Evolutionary conservation across 2,113 vertebrate genomes (phyloP), one percentile per base, ranked within the genome.

Genomic region (Patagioenas fasciata): DNA sequence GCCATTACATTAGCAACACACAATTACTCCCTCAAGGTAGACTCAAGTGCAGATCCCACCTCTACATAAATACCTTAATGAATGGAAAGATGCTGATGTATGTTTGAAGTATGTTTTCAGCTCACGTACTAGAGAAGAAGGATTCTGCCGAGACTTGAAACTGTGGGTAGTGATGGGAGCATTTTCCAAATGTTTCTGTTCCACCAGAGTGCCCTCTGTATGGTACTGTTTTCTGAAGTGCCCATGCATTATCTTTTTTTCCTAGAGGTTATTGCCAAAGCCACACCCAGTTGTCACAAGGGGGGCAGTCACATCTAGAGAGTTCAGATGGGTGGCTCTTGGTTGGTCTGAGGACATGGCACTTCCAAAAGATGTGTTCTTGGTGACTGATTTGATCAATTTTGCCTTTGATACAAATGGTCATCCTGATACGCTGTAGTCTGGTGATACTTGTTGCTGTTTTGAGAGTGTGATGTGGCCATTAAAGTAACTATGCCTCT

Each of bases 1-100:
- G 97, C 97, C 97, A 98, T 98, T 98, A 98, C 97, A 98, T 98
- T 98, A 98, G 97, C 98, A 98, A 98, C 98, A 98, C 98, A 97
- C 98, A 98, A 98, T 98, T 98, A 98, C 98, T 97, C 96, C 95
- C 96, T 98, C 98, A 98, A 98, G 98, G 98, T 98, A 98, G 97
- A 96, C 91, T 98, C 98, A 98, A 98, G 98, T 97, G 97, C 98
- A 98, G 97, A 86, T 95, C 93, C 94, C 97, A 94, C 88, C 74
- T 96, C 93, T 91, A 96, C 93, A 96, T 93, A 97, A 98, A 97
- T 97, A 96, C 79, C 75, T 97, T 97, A 98, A 98, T 97, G 96
- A 98, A 96, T 67, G 95, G 86, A 96, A 97, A 97, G 96, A 69
- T 84, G 96, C 93, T 97, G 97, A 97, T 92, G 58, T 95, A 92